These are phyloP conservation scores for Enteromius treurensis DNA, from an alignment of 2,797 vertebrate genomes.

Conservation along the genomic window DNA sequence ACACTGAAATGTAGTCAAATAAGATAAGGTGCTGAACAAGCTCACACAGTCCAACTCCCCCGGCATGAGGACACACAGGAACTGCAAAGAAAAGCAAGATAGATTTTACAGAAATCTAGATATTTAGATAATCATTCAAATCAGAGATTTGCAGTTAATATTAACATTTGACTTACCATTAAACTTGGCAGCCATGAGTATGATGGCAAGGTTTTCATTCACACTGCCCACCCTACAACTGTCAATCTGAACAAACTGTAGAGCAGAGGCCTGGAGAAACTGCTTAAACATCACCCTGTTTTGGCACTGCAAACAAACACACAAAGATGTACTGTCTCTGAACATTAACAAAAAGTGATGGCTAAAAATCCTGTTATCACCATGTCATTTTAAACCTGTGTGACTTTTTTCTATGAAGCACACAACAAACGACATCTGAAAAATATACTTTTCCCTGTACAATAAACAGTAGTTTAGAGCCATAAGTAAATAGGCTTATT, in stretches of 20 bases:
- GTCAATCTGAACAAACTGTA: slow-evolving; percentile 89
- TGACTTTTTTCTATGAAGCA: background rate
- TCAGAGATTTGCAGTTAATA: background rate
- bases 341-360: background rate
- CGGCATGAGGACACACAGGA: slow-evolving; percentile 85
- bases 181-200: slow-evolving; percentile 87
- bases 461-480: background rate
- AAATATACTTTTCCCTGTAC: background rate
- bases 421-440: background rate
- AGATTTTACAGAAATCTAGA: background rate
- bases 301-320: slow-evolving; percentile 72
- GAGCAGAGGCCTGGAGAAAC: slow-evolving; percentile 82
- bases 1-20: slow-evolving; percentile 81
- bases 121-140: no score
- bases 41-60: slow-evolving; percentile 85
- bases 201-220: slow-evolving; percentile 85
- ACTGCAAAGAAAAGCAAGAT: slow-evolving; percentile 67
- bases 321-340: slow-evolving; percentile 4
- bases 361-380: background rate
- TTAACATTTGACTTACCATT: slow-evolving; percentile 70
- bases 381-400: background rate
- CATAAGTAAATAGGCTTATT: no score
- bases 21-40: slow-evolving; percentile 84
- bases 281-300: slow-evolving; percentile 90
- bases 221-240: slow-evolving; percentile 87